Base-by-base conservation (phyloP, 2,113 vertebrate genomes). In the Atlantisia rogersi region DNA sequence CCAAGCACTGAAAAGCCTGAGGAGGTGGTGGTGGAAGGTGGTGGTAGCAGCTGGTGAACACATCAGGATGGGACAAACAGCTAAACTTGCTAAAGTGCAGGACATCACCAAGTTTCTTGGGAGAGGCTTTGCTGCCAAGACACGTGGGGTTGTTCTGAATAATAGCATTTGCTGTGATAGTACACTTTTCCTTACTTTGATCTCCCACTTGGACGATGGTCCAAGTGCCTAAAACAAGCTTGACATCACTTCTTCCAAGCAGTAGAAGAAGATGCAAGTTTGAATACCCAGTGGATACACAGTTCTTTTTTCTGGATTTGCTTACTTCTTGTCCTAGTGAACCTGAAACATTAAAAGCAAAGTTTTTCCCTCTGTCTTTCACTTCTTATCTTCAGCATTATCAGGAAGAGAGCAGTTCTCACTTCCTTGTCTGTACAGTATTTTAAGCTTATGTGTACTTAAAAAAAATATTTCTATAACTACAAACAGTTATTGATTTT, bases 241-340 rank as follows among this genome's bases (percentile, higher is more conserved):
- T 0, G 0, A 7, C 21, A 15, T 60, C 13, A 35, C 32, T 79
- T 91, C 42, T 60, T 73, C 20, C 22, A 37, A 50, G 19, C 22
- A 60, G 28, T 53, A 10, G 21, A 69, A 60, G 37, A 55, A 56
- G 21, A 13, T 59, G 18, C 15, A 87, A 46, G 24, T 46, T 40
- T 65, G 65, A 77, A 73, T 73, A 29, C 14, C 63, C 29, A 48
- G 1, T 65, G 35, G 35, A 46, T 32, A n/a, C 52, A 71, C 37
- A 37, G 6, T 11, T 44, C 32, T 56, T 59, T 70, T 65, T 53
- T 44, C 37, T 82, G 52, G 26, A 40, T 76, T 52, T 64, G 17
- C 8, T 63, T 73, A 37, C 39, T 68, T 81, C 25, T 12, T 68
- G 29, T 32, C 17, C 21, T 67, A 10, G 11, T 83, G 29, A 83